Evolutionary conservation across 1,140 invertebrate species (phyloP), one percentile per base, ranked within the genome.

Genomic region (Drosophila seguyi): DNA sequence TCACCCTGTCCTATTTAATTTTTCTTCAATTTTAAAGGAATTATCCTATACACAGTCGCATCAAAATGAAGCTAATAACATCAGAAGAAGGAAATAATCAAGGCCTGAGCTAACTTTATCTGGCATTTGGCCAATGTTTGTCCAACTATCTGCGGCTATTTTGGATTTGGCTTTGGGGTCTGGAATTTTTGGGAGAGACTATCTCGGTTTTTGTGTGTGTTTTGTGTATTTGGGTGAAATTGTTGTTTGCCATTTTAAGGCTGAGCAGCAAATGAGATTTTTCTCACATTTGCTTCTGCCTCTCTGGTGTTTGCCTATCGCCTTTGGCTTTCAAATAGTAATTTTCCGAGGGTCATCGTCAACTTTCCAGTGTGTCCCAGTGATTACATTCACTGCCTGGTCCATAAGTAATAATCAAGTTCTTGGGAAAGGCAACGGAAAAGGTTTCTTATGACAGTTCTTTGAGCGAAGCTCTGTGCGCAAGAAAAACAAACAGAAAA

Each of bases 321-420:
- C 74, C 62, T 29, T 45, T 66, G 73, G 74, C 73, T 76, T 76
- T 76, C 62, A 76, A 76, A 76, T 76, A 76, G 74, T 68, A 68
- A 76, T 76, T 76, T 76, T 42, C 55, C 48, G 38, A 41, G 41
- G 62, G 60, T 65, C 42, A 31, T 42, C 29, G 38, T 38, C 44
- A 22, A 34, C 18, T 29, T 48, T 31, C 16, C 38, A 45, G 61
- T 47, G 44, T 42, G 52, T 58, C 39, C 39, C 73, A 76, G 63
- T 76, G 53, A 68, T 68, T 77, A 68, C 74, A 76, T 29, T 22
- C 61, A 42, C 22, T 13, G 44, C 48, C 38, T 8, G 29, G 16
- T 76, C 74, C 58, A 67, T 67, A 76, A 68, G 73, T 76, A 76
- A 76, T 76, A 76, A 76, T 76, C 74, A 76, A 76, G 55, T 68